Evolutionary conservation across 2,797 vertebrate species (phyloP), one percentile per base, ranked within the genome.

Genomic region (Neosilurus hyrtlii): DNA sequence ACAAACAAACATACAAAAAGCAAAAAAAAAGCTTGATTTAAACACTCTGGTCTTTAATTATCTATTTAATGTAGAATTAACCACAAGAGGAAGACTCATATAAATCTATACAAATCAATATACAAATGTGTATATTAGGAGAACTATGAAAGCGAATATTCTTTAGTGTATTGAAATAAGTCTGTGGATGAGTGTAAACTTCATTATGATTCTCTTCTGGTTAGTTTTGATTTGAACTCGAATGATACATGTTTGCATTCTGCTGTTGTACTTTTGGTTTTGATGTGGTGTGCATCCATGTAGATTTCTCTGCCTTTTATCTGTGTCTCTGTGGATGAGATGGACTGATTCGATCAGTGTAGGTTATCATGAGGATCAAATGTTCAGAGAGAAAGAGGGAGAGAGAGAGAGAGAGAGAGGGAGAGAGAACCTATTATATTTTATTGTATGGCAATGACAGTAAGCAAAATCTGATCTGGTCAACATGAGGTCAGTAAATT

Each of bases 101-200:
- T 67, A 59, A 68, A 30, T 30, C 30, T 30, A 30, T 30, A 30
- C 2, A 43, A 12, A 52, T 51, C 20, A 14, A 67, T 26, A 79
- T 63, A 72, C 43, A 72, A 72, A 16, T 15, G 35, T 24, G 35
- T 61, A 61, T 59, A 54, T 67, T 51, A 68, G 80, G 67, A 71
- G 56, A 74, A 16, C 56, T 43, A 9, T 30, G 30, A 79, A 72
- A 24, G 51, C 14, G 61, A 71, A n/a, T 79, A 20, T 68, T 68
- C 35, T 59, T 20, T 35, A 24, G 61, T 67, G 62, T 54, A 6
- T 35, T 43, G 22, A 84, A 54, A 80, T 66, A 75, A 59, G 30
- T 66, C 66, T n/a, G 22, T 16, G 62, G 77, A 68, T 16, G 56
- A 52, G 43, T 71, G 54, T 63, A 74, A 76, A 73, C 79, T 62